phyloP scores from a whole-genome alignment of 2,113 vertebrate species.

The Grallaria varia region DNA sequence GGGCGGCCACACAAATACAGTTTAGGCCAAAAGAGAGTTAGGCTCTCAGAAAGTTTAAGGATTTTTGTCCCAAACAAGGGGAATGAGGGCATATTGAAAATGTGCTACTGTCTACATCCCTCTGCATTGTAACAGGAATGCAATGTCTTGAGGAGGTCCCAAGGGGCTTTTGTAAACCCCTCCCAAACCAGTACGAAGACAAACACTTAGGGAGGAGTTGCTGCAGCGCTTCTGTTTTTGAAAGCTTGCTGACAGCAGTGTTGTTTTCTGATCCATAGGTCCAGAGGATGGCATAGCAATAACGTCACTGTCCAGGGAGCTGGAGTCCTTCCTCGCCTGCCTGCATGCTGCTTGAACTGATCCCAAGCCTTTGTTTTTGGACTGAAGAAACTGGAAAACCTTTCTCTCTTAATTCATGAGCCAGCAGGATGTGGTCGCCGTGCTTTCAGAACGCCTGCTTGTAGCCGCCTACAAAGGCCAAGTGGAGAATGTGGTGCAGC shows the following conservation, averaged over 20 bases:
- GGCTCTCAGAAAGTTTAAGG: background rate
- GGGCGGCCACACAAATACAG: background rate
- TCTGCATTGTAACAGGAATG: background rate
- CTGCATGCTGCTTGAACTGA: constrained; percentile 39
- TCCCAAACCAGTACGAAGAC: background rate
- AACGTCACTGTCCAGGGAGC: constrained; percentile 21
- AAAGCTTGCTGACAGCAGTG: constrained; percentile 50
- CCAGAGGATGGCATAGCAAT: constrained; percentile 76
- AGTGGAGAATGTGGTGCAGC: constrained; percentile 96
- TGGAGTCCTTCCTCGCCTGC: background rate
- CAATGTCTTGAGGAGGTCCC: background rate
- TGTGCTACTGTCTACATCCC: background rate
- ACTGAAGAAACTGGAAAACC: constrained; percentile 68
- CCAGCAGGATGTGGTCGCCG: constrained; percentile 95
- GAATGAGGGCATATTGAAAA: background rate
- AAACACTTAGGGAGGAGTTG: background rate
- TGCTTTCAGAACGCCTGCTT: constrained; percentile 96
- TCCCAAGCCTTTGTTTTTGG: constrained; percentile 57
- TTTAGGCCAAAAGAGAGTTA: background rate
- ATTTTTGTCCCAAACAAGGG: background rate
- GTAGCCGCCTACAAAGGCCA: constrained; percentile 97
- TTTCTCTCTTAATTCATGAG: constrained; percentile 92
- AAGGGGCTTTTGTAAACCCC: background rate
- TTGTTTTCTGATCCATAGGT: constrained; percentile 73
- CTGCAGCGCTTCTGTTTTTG: background rate